A percentile compares a stretch with the other conserved stretches of the same genome.
phyloP scores from a whole-genome alignment of 2,888 invertebrate species.

The Acronicta leporina region DNA sequence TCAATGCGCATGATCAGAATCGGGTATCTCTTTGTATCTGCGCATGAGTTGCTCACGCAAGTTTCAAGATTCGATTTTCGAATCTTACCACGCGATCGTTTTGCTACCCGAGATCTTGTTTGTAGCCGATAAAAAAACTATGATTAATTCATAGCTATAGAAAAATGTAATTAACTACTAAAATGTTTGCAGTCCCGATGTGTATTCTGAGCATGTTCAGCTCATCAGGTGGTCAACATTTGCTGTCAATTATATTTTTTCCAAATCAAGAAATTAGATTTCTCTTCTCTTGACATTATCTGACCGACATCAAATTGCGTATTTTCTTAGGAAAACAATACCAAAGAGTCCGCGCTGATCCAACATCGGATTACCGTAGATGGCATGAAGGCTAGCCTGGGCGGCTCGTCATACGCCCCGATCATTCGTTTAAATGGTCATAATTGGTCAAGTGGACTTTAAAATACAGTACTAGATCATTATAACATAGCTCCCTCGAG shows the following conservation, averaged over 20 bases:
- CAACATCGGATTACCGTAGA: constrained; percentile 82
- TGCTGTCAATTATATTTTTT: constrained; percentile 44
- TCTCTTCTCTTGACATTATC: constrained; percentile 51
- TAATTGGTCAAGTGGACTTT: constrained; percentile 80
- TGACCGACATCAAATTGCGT: constrained; percentile 67
- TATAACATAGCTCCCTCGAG: constrained; percentile 70
- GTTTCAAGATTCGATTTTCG: constrained; percentile 64
- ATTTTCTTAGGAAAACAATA: constrained; percentile 77
- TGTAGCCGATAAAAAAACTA: constrained; percentile 64
- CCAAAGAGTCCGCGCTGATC: constrained; percentile 78
- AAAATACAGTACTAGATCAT: constrained; percentile 76
- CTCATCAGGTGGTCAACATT: constrained; percentile 3
- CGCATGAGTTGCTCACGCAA: constrained; percentile 67
- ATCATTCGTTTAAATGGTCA: constrained; percentile 83
- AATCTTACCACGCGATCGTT: constrained; percentile 73
- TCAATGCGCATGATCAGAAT: constrained; percentile 81
- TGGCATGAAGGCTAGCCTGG: constrained; percentile 74
- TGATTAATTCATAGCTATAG: constrained; percentile 69
- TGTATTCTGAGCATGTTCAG: constrained; percentile 7
- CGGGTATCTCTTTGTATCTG: constrained; percentile 79
- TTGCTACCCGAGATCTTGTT: constrained; percentile 69
- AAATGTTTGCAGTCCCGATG: constrained; percentile 1
- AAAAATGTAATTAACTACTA: constrained; percentile 46
- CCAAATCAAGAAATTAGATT: constrained; percentile 39
- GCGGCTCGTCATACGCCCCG: constrained; percentile 77